A percentile compares a stretch with the other conserved stretches of the same genome.
These are phyloP conservation scores for Mizuhopecten yessoensis DNA, from an alignment of 1,140 invertebrate genomes.

Conservation along the genomic window DNA sequence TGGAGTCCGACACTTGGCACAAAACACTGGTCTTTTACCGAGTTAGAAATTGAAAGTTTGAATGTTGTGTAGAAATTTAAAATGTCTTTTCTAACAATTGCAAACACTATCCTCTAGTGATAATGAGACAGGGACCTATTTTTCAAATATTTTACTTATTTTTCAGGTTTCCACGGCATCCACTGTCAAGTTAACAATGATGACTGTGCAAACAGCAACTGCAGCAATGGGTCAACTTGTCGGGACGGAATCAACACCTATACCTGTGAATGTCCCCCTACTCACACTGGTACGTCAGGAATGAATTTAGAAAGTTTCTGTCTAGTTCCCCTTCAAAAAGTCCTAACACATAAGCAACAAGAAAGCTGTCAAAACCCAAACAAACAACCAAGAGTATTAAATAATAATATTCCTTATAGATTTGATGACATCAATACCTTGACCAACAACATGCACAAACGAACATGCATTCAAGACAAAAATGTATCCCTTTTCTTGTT, in stretches of 20 bases:
- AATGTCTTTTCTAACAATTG: constrained; percentile 16
- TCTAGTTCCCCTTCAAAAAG: background rate
- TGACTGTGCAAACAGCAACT: constrained; percentile 84
- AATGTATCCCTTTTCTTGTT: background rate
- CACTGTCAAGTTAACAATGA: constrained; percentile 73
- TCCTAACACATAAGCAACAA: background rate
- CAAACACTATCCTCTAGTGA: background rate
- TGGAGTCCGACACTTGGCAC: background rate
- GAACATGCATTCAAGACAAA: background rate
- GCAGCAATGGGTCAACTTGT: constrained; percentile 78
- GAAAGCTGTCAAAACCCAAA: too few relatives aligned
- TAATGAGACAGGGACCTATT: background rate
- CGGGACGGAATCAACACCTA: constrained; percentile 75
- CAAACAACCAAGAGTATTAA: too few relatives aligned
- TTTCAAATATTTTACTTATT: constrained; percentile 25
- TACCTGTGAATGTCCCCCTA: constrained; percentile 76
- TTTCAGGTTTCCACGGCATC: constrained; percentile 73
- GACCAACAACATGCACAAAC: too few relatives aligned
- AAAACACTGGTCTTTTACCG: constrained; percentile 6
- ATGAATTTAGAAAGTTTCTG: background rate
- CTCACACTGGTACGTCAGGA: constrained; percentile 70
- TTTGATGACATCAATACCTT: too few relatives aligned
- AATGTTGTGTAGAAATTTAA: background rate
- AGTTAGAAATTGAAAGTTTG: background rate
- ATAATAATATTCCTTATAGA: too few relatives aligned